A percentile compares a stretch with the other conserved stretches of the same genome.
Evolutionary conservation across 2,888 invertebrate genomes (phyloP).

Genomic region (Coleophora flavipennella): DNA sequence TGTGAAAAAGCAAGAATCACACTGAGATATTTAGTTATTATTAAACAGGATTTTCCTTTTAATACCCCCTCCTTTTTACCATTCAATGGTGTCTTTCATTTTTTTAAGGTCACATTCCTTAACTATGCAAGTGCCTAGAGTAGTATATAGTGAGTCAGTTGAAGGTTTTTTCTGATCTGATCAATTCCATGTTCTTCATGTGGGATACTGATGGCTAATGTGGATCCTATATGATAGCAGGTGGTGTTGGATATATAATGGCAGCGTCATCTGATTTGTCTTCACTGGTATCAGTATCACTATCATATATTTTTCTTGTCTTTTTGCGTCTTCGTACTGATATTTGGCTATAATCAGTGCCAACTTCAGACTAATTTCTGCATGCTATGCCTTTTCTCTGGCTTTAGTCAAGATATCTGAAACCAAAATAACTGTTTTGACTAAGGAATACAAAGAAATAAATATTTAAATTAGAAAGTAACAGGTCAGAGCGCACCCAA

Average conservation of each 20-base stretch:
- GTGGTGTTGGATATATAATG: conserved; percentile 1
- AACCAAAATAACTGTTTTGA: background rate
- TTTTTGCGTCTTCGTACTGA: conserved; percentile 1
- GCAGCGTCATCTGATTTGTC: background rate
- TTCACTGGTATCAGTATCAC: background rate
- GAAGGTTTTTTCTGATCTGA: no score
- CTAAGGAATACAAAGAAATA: no score
- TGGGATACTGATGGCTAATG: background rate
- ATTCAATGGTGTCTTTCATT: background rate
- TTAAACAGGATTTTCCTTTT: background rate
- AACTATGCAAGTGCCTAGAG: no score
- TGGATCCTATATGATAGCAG: background rate
- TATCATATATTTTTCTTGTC: conserved; percentile 3
- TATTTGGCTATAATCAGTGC: background rate
- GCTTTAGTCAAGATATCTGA: conserved; percentile 4
- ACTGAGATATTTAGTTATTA: background rate
- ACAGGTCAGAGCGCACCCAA: no score
- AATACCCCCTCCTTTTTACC: background rate
- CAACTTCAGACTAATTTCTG: conserved; percentile 6
- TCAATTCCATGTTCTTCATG: no score
- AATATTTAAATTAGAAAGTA: no score
- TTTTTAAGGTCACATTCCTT: background rate
- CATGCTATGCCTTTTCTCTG: conserved; percentile 6
- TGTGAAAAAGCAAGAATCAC: conserved; percentile 1
- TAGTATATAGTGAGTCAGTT: background rate